phyloP scores from a whole-genome alignment of 2,797 vertebrate genomes.

The Sebastes diploproa region DNA sequence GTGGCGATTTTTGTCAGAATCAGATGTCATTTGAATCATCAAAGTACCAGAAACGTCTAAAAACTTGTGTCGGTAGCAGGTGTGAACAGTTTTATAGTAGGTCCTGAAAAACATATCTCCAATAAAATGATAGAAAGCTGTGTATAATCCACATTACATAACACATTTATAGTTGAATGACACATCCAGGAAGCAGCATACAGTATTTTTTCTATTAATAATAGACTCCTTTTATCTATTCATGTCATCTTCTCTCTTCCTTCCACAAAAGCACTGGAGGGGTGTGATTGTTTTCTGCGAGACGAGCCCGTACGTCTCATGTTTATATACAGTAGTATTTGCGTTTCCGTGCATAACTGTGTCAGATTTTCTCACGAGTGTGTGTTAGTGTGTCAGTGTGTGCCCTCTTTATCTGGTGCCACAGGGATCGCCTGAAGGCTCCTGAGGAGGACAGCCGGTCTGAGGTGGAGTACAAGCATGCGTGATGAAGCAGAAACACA shows the following conservation, averaged over 20 bases:
- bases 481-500: background rate
- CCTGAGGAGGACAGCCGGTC: constrained; percentile 14
- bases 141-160: background rate
- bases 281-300: constrained; percentile 6
- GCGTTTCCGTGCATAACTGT: constrained; percentile 70
- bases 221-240: constrained; percentile 8
- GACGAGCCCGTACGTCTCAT: constrained; percentile 4
- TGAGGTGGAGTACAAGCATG: background rate
- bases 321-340: constrained; percentile 39
- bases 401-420: constrained; percentile 74
- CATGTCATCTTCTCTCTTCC: constrained; percentile 23
- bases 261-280: constrained; percentile 18
- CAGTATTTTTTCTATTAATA: background rate
- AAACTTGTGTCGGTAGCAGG: background rate
- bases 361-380: constrained; percentile 69
- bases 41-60: background rate
- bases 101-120: background rate
- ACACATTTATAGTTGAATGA: background rate
- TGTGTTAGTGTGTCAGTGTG: constrained; percentile 85
- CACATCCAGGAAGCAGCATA: background rate
- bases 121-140: background rate
- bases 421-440: constrained; percentile 65
- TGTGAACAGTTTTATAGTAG: background rate
- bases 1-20: constrained; percentile 35
- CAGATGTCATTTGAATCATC: background rate